Evolutionary conservation across 1,140 invertebrate species (phyloP), one percentile per base, ranked within the genome.

Genomic region (Lithobius niger): DNA sequence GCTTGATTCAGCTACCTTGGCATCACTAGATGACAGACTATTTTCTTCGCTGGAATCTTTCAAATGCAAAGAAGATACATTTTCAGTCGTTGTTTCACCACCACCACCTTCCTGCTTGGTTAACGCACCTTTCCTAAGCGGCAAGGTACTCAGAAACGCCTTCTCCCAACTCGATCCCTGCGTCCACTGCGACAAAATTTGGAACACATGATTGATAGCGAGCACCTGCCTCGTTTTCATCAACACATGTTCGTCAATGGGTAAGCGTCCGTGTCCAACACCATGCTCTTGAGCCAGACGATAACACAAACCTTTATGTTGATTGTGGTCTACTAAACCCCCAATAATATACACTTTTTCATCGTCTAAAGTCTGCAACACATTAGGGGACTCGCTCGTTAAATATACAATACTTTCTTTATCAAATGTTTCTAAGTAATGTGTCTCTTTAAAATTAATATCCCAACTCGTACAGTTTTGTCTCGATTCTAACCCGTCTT

Each of bases 151-250:
- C 36, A 91, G 73, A 59, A 97, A 82, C 4, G 89, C 79, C 51
- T 91, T 80, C 67, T 84, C 80, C 90, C 94, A 98, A 36, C 79
- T 74, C 64, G 80, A 75, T 1, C 83, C 86, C 69, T 88, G 81
- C 16, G 80, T 79, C 28, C 88, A 79, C 59, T 78, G 75, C 13
- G 91, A 67, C 19, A 98, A 67, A 61, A 97, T 93, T 72, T 94
- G 87, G 72, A 94, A 97, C 16, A 97, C 89, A 76, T 99, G 95
- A 74, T 96, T 91, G 57, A 98, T 86, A 24, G 93, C 92, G 28
- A 99, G 77, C 42, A 98, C 92, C 76, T 90, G 90, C 64, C 94
- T 77, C 4, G 87, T 86, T 73, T 90, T 90, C 83, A 98, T 88
- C 63, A 86, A 79, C 25, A 99, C 77, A 74, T 86, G 90, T 69